These are phyloP conservation scores for Scaptomyza reducta DNA, from an alignment of 2,888 invertebrate species.

Conservation along the genomic window DNA sequence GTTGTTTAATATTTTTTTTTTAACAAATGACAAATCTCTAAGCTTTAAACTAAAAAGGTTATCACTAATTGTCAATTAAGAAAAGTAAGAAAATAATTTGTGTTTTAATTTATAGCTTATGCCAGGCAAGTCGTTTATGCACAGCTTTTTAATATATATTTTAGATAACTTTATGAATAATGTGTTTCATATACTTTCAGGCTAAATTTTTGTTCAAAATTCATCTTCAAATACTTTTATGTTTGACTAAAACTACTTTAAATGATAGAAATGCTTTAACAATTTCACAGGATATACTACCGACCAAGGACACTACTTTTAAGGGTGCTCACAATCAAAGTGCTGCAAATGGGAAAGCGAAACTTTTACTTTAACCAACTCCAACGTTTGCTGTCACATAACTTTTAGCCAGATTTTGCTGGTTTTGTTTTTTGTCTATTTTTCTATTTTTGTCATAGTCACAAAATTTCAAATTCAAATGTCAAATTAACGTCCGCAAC, in stretches of 20 bases:
- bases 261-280: neutral
- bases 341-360: conserved; percentile 16
- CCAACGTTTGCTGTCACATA: conserved; percentile 44
- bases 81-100: neutral
- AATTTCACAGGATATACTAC: neutral
- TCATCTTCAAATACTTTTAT: too few species aligned
- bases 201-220: too few species aligned
- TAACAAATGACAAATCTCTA: too few species aligned
- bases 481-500: conserved; percentile 65
- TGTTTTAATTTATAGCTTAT: neutral
- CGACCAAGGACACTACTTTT: conserved; percentile 5
- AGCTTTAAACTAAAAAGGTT: too few species aligned
- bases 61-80: neutral
- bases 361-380: conserved; percentile 45
- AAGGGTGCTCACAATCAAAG: conserved; percentile 26
- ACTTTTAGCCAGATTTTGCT: conserved; percentile 31
- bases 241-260: neutral
- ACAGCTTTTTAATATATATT: too few species aligned
- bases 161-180: too few species aligned
- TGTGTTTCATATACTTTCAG: too few species aligned
- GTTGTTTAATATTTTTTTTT: too few species aligned
- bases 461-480: conserved; percentile 57
- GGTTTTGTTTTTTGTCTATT: neutral
- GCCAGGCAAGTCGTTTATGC: neutral
- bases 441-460: conserved; percentile 14